Percentiles rank a stretch among this genome's conserved stretches.
phyloP scores from a whole-genome alignment of 2,113 vertebrate species.

The Toxotes jaculatrix region DNA sequence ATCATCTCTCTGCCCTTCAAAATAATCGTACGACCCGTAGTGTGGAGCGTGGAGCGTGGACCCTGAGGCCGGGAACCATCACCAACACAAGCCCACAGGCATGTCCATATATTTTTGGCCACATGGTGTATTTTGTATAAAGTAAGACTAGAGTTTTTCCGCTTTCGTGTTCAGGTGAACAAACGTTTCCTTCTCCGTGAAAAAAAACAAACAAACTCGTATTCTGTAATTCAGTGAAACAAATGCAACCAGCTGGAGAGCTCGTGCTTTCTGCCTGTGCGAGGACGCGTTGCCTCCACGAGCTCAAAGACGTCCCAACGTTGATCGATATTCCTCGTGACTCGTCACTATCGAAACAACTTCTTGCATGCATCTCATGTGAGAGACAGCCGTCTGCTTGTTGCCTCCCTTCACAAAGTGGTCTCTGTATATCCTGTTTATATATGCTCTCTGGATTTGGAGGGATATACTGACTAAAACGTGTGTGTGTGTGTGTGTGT shows the following conservation, averaged over 20 bases:
- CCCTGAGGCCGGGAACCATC: no score
- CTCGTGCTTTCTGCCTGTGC: no score
- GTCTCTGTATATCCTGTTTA: conserved; percentile 67
- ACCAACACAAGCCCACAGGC: not conserved
- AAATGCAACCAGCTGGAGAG: conserved; percentile 11
- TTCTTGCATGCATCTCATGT: conserved; percentile 79
- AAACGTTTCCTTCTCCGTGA: not conserved
- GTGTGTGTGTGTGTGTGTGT: conserved; percentile 26
- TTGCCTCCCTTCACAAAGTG: conserved; percentile 60
- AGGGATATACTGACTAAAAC: conserved; percentile 6
- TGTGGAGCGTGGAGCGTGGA: no score
- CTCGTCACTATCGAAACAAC: conserved; percentile 24
- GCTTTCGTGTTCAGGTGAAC: no score
- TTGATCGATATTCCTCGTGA: not conserved
- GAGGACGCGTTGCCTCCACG: no score
- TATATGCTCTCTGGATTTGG: conserved; percentile 31
- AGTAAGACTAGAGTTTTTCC: no score
- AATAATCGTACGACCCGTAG: not conserved
- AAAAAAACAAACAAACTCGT: not conserved
- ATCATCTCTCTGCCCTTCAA: not conserved
- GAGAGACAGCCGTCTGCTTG: conserved; percentile 58
- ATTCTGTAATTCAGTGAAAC: not conserved
- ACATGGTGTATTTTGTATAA: accelerated
- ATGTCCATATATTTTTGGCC: conserved; percentile 18
- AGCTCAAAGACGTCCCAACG: not conserved